Percentiles rank a stretch among this genome's conserved stretches.
phyloP scores from a whole-genome alignment of 2,797 vertebrate species.

The Clarias platycephalus region DNA sequence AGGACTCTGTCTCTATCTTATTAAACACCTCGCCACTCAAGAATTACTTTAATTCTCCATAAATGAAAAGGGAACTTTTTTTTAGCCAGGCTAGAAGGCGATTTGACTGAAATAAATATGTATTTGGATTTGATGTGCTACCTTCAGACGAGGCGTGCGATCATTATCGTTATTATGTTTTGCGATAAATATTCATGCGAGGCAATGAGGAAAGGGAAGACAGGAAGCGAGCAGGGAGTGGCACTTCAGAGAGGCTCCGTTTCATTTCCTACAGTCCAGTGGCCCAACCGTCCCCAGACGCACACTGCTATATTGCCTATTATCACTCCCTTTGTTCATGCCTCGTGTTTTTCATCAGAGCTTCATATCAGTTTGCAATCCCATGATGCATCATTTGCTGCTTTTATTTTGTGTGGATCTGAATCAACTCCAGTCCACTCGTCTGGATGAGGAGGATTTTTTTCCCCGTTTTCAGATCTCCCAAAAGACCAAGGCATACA shows the following conservation, averaged over 20 bases:
- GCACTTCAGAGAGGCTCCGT: constrained; percentile 50
- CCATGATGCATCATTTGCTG: constrained; percentile 47
- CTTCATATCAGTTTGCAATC: constrained; percentile 52
- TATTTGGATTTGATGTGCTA: constrained; percentile 55
- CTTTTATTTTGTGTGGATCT: constrained; percentile 47
- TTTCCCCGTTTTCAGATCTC: constrained; percentile 22
- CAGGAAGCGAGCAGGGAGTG: constrained; percentile 41
- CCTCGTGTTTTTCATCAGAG: constrained; percentile 59
- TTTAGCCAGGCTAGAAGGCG: constrained; percentile 11
- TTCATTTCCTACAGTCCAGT: constrained; percentile 67
- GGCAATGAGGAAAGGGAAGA: constrained; percentile 57
- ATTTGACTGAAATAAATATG: constrained; percentile 44
- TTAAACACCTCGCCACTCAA: constrained; percentile 65
- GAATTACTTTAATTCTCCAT: constrained; percentile 52
- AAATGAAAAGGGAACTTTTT: constrained; percentile 56
- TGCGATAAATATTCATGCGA: constrained; percentile 72
- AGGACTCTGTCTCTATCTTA: constrained; percentile 64
- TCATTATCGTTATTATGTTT: constrained; percentile 65
- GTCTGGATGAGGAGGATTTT: constrained; percentile 38
- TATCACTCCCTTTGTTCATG: constrained; percentile 59
- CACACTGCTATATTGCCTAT: constrained; percentile 64
- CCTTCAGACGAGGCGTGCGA: constrained; percentile 61
- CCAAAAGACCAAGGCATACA: constrained; percentile 22
- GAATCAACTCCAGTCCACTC: constrained; percentile 43
- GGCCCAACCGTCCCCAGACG: constrained; percentile 13